A percentile compares a stretch with the other conserved stretches of the same genome.
phyloP scores from a whole-genome alignment of 2,113 vertebrate genomes.

The Cyphomyrus plagiostoma region DNA sequence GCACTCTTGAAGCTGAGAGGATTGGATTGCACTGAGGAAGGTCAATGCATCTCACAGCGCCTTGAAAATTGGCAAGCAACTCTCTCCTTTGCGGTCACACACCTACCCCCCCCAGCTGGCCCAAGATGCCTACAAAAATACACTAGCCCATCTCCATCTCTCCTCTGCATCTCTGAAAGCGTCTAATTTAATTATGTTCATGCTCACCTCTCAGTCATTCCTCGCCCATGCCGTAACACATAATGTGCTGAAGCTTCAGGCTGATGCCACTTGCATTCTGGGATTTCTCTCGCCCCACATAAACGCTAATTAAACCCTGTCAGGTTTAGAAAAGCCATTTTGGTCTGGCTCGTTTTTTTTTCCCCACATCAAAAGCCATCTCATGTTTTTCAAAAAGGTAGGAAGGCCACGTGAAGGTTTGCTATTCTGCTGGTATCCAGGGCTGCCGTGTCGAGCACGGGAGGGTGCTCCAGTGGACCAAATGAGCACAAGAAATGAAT shows the following conservation, averaged over 20 bases:
- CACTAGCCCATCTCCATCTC: neutral
- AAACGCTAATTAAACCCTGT: neutral
- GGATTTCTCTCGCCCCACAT: neutral
- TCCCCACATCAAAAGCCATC: neutral
- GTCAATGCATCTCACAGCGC: neutral
- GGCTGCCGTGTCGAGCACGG: neutral
- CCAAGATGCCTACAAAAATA: neutral
- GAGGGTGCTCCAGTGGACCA: neutral
- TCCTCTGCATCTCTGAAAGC: neutral
- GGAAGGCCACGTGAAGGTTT: neutral
- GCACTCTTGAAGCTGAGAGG: neutral
- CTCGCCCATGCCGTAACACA: neutral
- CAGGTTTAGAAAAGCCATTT: neutral
- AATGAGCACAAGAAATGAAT: neutral
- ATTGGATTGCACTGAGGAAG: neutral
- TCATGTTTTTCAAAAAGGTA: neutral
- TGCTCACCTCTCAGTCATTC: neutral
- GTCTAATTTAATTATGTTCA: slow-evolving; percentile 13
- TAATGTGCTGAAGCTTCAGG: neutral
- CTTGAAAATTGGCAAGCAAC: neutral
- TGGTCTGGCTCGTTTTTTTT: neutral
- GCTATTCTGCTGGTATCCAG: neutral
- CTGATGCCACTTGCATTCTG: neutral
- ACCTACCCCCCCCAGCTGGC: neutral
- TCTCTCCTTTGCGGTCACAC: neutral